phyloP scores from a whole-genome alignment of 2,113 vertebrate genomes.

The Carettochelys insculpta region DNA sequence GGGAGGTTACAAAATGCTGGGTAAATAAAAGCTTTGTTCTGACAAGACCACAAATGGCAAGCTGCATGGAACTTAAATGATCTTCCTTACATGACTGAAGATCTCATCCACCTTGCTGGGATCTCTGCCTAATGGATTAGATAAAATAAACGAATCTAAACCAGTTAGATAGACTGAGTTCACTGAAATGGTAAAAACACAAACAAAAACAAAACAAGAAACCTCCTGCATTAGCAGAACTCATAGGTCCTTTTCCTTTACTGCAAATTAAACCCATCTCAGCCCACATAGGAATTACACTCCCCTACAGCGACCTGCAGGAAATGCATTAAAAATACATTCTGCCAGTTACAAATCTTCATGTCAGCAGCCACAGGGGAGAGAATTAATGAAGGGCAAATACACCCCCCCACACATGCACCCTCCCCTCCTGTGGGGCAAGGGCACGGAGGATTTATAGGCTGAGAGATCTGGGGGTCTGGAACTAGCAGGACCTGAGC shows the following conservation, averaged over 20 bases:
- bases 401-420: constrained; percentile 53
- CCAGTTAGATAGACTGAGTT: constrained; percentile 43
- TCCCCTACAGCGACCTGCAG: constrained; percentile 70
- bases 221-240: not conserved
- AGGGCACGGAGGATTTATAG: constrained; percentile 66
- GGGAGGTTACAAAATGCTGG: not conserved
- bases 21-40: not conserved
- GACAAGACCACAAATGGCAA: not conserved
- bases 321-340: constrained; percentile 77
- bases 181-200: constrained; percentile 43
- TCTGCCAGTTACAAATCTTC: constrained; percentile 70
- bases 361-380: constrained; percentile 65
- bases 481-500: constrained; percentile 38
- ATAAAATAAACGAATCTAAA: constrained; percentile 42
- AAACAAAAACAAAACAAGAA: too few species aligned
- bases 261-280: constrained; percentile 58
- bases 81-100: constrained; percentile 6
- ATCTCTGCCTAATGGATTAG: constrained; percentile 20
- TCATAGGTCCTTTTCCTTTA: constrained; percentile 35
- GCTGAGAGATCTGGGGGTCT: constrained; percentile 40
- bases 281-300: constrained; percentile 61
- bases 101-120: constrained; percentile 8
- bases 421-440: constrained; percentile 42
- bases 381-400: constrained; percentile 43
- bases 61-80: not conserved